A percentile compares a stretch with the other conserved stretches of the same genome.
Conservation (phyloP, 2,888 invertebrate species). For the Ischnura elegans region DNA sequence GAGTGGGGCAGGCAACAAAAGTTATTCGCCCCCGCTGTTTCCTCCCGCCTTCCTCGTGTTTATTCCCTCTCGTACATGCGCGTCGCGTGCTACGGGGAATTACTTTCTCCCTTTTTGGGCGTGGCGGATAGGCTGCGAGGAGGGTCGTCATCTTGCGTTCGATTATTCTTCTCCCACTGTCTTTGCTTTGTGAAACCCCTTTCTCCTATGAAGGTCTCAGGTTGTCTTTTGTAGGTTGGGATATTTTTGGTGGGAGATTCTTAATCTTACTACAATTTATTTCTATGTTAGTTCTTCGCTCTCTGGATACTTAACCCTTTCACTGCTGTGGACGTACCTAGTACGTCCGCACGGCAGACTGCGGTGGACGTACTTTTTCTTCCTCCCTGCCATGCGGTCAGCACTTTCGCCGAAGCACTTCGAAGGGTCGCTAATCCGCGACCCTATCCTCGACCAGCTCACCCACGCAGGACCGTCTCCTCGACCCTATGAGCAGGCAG, state of each 20-base stretch:
- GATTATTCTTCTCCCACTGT: background rate
- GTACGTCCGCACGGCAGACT: too few relatives aligned
- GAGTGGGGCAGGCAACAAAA: background rate
- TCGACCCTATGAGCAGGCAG: too few relatives aligned
- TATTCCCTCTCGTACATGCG: background rate
- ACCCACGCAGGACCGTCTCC: too few relatives aligned
- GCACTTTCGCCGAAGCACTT: background rate
- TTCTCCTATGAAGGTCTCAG: background rate
- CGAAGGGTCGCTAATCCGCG: too few relatives aligned
- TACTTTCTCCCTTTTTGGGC: background rate
- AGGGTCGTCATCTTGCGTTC: background rate
- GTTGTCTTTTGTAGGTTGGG: background rate
- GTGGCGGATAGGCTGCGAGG: background rate
- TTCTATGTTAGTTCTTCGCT: too few relatives aligned
- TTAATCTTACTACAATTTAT: too few relatives aligned
- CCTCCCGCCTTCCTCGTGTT: background rate
- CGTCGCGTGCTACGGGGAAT: background rate
- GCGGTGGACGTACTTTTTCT: too few relatives aligned
- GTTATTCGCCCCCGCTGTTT: constrained; percentile 7
- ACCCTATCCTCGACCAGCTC: too few relatives aligned
- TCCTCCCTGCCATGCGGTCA: background rate
- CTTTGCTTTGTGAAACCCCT: background rate
- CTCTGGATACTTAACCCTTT: background rate
- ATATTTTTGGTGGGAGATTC: too few relatives aligned
- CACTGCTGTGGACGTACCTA: background rate